Evolutionary conservation across 2,888 invertebrate genomes (phyloP).

Genomic region (Steinernema hermaphroditum): DNA sequence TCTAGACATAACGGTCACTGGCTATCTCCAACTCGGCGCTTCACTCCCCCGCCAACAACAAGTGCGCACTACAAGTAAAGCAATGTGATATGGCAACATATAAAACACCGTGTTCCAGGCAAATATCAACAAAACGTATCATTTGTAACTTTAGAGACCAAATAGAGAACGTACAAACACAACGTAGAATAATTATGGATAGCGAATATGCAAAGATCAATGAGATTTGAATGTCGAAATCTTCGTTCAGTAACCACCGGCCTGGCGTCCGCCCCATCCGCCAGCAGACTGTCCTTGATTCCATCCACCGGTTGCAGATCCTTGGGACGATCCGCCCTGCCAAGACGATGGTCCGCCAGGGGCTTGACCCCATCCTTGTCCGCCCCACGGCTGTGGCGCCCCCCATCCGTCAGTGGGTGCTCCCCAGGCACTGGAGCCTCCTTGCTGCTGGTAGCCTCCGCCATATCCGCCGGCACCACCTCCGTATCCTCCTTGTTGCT

Average conservation of each 20-base stretch:
- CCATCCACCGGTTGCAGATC: background rate
- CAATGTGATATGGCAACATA: too few relatives aligned
- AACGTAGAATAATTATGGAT: background rate
- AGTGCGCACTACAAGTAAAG: too few relatives aligned
- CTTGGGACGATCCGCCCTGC: background rate
- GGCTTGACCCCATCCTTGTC: conserved; percentile 8
- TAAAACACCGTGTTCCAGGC: too few relatives aligned
- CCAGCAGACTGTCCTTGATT: conserved; percentile 31
- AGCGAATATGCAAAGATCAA: background rate
- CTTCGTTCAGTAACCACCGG: conserved; percentile 41
- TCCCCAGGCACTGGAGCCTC: conserved; percentile 32
- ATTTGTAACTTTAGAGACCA: too few relatives aligned
- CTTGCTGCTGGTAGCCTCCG: conserved; percentile 22
- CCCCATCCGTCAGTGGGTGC: conserved; percentile 40
- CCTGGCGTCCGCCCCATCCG: conserved; percentile 44
- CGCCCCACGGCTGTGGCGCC: conserved; percentile 34
- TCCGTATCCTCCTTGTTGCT: conserved; percentile 34
- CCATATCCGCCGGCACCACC: conserved; percentile 16
- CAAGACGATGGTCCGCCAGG: background rate
- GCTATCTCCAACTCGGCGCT: too few relatives aligned
- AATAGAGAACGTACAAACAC: background rate
- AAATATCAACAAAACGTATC: too few relatives aligned
- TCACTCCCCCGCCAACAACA: too few relatives aligned
- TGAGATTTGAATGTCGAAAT: background rate
- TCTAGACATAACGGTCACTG: too few relatives aligned